These are phyloP conservation scores for Caradrina clavipalpis DNA, from an alignment of 2,888 invertebrate species.

Conservation along the genomic window DNA sequence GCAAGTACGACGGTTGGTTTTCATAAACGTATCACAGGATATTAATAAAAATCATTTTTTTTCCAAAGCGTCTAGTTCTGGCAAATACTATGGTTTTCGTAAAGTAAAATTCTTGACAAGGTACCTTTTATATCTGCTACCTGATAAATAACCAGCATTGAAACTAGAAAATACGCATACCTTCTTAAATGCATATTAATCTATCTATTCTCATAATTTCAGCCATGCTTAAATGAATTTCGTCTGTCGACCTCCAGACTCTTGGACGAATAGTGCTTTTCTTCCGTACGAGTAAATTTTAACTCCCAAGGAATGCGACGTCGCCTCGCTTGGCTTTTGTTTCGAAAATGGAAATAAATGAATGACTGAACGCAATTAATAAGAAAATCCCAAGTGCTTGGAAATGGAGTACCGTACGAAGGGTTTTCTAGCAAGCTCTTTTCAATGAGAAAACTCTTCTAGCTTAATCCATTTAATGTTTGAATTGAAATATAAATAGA, in stretches of 20 bases:
- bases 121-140: too few relatives aligned
- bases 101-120: too few relatives aligned
- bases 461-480: background rate
- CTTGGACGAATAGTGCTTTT: slow-evolving; percentile 1
- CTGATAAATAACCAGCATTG: too few relatives aligned
- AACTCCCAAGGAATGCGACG: slow-evolving; percentile 12
- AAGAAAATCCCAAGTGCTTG: slow-evolving; percentile 30
- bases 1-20: too few relatives aligned
- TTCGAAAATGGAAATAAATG: slow-evolving; percentile 39
- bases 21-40: too few relatives aligned
- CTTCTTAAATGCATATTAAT: too few relatives aligned
- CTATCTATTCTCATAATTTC: too few relatives aligned
- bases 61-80: too few relatives aligned
- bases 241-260: background rate
- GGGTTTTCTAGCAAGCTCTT: background rate
- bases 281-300: slow-evolving; percentile 23
- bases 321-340: slow-evolving; percentile 36
- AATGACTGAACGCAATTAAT: slow-evolving; percentile 42
- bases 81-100: too few relatives aligned
- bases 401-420: background rate
- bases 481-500: background rate
- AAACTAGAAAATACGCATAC: too few relatives aligned
- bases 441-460: background rate
- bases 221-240: too few relatives aligned
- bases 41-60: too few relatives aligned